These are phyloP conservation scores for Syrrhaptes paradoxus DNA, from an alignment of 2,113 vertebrate species.

Conservation along the genomic window DNA sequence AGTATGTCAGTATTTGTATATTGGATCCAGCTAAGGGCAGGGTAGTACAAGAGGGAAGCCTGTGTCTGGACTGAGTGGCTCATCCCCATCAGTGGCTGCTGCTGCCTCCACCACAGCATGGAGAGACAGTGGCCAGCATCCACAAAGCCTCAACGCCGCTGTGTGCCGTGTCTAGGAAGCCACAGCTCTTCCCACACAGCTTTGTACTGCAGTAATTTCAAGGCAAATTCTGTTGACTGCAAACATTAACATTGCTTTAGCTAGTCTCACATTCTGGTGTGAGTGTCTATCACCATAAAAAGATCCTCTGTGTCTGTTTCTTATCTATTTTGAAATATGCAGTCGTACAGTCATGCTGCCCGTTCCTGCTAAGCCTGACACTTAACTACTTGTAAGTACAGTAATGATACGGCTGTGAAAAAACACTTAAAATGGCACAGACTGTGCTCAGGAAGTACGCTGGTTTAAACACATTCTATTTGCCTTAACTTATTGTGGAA, in stretches of 20 bases:
- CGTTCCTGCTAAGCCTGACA: constrained; percentile 43
- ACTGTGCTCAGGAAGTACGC: constrained; percentile 40
- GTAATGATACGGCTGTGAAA: constrained; percentile 42
- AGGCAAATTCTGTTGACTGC: constrained; percentile 47
- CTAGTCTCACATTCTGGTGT: constrained; percentile 55
- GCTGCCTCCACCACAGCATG: fast-evolving
- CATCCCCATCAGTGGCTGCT: background rate
- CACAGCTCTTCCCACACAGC: background rate
- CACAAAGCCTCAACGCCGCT: fast-evolving
- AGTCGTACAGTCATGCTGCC: constrained; percentile 30
- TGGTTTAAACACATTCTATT: constrained; percentile 19
- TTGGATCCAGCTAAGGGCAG: background rate
- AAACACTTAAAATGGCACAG: constrained; percentile 50
- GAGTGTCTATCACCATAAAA: constrained; percentile 56
- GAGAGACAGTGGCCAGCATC: background rate
- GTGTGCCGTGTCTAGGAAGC: background rate
- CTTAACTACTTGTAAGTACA: constrained; percentile 44
- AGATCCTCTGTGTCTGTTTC: constrained; percentile 50
- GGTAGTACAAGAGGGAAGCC: background rate
- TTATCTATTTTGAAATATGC: constrained; percentile 58
- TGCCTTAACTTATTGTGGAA: background rate
- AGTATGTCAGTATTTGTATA: background rate
- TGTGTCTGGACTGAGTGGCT: background rate
- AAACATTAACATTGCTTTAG: constrained; percentile 48
- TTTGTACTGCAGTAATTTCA: constrained; percentile 24